Evolutionary conservation across 2,888 invertebrate species (phyloP).

Genomic region (Globia sparganii): DNA sequence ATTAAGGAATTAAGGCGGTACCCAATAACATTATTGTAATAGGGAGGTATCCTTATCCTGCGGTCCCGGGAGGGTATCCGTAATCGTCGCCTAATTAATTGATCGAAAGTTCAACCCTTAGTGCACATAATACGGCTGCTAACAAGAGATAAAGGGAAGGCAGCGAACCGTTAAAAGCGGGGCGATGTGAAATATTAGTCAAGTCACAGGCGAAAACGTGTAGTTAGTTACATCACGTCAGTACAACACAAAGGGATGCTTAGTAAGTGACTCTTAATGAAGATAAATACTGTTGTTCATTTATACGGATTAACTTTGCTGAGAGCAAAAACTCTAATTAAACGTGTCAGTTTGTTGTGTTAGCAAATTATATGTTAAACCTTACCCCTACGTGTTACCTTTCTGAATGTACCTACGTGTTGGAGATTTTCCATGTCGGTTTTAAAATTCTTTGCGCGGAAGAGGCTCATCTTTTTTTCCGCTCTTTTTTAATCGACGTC

Average conservation of each 20-base stretch:
- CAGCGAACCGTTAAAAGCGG: constrained; percentile 87
- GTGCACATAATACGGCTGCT: constrained; percentile 88
- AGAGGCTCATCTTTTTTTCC: constrained; percentile 24
- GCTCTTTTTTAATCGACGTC: constrained; percentile 37
- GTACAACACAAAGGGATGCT: constrained; percentile 88
- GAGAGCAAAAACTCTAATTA: constrained; percentile 83
- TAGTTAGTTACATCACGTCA: constrained; percentile 87
- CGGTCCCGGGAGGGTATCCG: constrained; percentile 80
- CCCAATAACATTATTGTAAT: constrained; percentile 84
- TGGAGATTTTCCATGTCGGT: constrained; percentile 36
- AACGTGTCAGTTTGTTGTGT: constrained; percentile 73
- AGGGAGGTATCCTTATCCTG: constrained; percentile 78
- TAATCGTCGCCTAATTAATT: constrained; percentile 89
- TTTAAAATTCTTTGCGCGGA: constrained; percentile 49
- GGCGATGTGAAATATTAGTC: constrained; percentile 89
- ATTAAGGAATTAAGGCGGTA: constrained; percentile 80
- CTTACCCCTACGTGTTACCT: constrained; percentile 41
- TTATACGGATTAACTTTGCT: constrained; percentile 87
- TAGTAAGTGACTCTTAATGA: constrained; percentile 89
- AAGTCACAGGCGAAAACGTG: constrained; percentile 87
- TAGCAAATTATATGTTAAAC: constrained; percentile 68
- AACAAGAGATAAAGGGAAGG: constrained; percentile 87
- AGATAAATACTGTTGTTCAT: constrained; percentile 89
- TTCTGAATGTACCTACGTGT: constrained; percentile 40
- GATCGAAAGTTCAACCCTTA: constrained; percentile 89